phyloP scores from a whole-genome alignment of 2,113 vertebrate species.

The Poeciliopsis turrubarensis region DNA sequence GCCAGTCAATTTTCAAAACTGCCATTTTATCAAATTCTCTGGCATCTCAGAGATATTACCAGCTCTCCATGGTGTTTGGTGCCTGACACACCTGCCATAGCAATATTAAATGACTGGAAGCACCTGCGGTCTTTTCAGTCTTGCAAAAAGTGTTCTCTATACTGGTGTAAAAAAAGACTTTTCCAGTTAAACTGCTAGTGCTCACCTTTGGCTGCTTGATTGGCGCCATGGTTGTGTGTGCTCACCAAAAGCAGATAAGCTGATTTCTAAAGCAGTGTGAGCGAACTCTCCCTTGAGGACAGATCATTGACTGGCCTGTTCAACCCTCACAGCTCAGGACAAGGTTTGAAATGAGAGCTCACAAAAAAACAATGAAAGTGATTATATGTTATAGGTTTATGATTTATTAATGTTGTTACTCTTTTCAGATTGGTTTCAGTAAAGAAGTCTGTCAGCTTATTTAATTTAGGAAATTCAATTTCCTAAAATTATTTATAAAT shows the following conservation, averaged over 20 bases:
- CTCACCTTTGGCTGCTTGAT: not conserved
- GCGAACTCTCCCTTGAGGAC: not conserved
- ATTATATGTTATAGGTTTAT: no score
- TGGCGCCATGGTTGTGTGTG: not conserved
- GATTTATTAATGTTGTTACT: no score
- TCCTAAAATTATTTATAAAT: no score
- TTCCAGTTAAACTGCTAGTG: not conserved
- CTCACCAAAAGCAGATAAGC: not conserved
- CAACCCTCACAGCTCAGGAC: no score
- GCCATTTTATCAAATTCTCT: not conserved
- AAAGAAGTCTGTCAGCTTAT: no score
- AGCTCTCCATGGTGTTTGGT: not conserved
- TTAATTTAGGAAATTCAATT: no score
- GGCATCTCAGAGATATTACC: not conserved
- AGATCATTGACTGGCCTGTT: not conserved
- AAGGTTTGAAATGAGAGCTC: no score
- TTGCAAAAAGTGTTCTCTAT: not conserved
- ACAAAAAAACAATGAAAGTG: no score
- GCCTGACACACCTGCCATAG: not conserved
- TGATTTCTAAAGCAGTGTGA: not conserved
- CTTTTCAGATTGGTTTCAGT: no score
- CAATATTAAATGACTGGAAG: not conserved
- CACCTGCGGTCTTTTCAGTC: not conserved
- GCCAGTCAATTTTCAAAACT: not conserved
- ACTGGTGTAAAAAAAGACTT: not conserved